Conservation (phyloP, 2,113 vertebrate genomes). For the Salvator merianae region DNA sequence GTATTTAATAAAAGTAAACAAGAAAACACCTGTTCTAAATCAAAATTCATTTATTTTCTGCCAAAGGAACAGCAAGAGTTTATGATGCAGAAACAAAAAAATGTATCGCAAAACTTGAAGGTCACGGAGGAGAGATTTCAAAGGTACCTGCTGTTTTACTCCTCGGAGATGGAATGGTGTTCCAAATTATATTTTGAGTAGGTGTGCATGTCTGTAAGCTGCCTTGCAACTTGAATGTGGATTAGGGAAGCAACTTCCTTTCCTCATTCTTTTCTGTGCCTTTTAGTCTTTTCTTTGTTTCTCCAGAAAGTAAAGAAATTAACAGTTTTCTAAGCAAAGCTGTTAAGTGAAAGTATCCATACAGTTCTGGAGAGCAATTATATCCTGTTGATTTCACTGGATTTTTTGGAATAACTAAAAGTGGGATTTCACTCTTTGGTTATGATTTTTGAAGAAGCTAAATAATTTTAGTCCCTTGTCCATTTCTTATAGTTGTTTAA, state of each 20-base stretch:
- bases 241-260: neutral
- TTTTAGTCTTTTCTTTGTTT: constrained; percentile 18
- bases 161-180: neutral
- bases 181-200: neutral
- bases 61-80: constrained; percentile 86
- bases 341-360: neutral
- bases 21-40: neutral
- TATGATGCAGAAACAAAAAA: constrained; percentile 82
- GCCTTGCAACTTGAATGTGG: neutral
- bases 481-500: neutral
- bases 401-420: neutral
- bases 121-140: constrained; percentile 91
- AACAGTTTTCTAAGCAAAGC: constrained; percentile 1
- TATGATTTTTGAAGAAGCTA: neutral
- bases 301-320: rapidly evolving
- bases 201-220: constrained; percentile 17
- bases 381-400: neutral
- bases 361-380: neutral
- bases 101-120: constrained; percentile 84
- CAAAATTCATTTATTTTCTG: constrained; percentile 16
- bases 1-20: constrained; percentile 19
- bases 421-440: neutral
- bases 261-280: neutral
- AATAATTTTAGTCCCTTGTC: neutral
- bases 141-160: constrained; percentile 76